Conservation (phyloP, 2,888 invertebrate species). For the Hypsopygia costalis region DNA sequence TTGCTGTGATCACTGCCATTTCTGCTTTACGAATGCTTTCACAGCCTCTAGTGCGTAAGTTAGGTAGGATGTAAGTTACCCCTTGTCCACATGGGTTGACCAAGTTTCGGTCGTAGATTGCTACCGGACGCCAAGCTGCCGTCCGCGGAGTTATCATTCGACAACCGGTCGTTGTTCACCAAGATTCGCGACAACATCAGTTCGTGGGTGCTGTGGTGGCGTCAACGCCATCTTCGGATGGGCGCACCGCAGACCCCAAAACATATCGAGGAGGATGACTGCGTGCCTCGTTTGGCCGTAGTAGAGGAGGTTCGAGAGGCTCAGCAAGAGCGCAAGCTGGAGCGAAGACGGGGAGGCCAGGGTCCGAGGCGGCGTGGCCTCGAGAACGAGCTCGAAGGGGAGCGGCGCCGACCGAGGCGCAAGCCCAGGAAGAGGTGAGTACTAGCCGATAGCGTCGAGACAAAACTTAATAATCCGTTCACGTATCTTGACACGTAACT, state of each 20-base stretch:
- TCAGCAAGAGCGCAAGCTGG: slow-evolving; percentile 56
- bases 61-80: slow-evolving; percentile 10
- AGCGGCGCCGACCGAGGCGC: slow-evolving; percentile 56
- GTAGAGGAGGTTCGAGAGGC: slow-evolving; percentile 46
- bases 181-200: slow-evolving; percentile 75
- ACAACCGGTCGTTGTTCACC: slow-evolving; percentile 38
- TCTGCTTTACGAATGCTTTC: slow-evolving; percentile 9
- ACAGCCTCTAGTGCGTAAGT: slow-evolving; percentile 17
- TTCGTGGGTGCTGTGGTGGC: slow-evolving; percentile 77
- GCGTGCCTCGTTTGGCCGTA: slow-evolving; percentile 57
- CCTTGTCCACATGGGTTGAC: slow-evolving; percentile 14
- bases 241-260: slow-evolving; percentile 76
- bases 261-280: slow-evolving; percentile 63
- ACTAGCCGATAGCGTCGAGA: too few relatives aligned
- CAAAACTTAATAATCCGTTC: too few relatives aligned
- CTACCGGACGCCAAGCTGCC: slow-evolving; percentile 34
- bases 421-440: slow-evolving; percentile 52
- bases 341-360: slow-evolving; percentile 44
- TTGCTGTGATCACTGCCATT: slow-evolving; percentile 8
- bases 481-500: too few relatives aligned
- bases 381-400: slow-evolving; percentile 61
- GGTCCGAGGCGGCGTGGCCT: slow-evolving; percentile 60
- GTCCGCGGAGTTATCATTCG: slow-evolving; percentile 19
- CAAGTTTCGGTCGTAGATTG: slow-evolving; percentile 23
- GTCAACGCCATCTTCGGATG: slow-evolving; percentile 74